Percentiles rank a stretch among this genome's conserved stretches.
Conservation (phyloP, 2,888 invertebrate species). For the Seira sanloemensis region DNA sequence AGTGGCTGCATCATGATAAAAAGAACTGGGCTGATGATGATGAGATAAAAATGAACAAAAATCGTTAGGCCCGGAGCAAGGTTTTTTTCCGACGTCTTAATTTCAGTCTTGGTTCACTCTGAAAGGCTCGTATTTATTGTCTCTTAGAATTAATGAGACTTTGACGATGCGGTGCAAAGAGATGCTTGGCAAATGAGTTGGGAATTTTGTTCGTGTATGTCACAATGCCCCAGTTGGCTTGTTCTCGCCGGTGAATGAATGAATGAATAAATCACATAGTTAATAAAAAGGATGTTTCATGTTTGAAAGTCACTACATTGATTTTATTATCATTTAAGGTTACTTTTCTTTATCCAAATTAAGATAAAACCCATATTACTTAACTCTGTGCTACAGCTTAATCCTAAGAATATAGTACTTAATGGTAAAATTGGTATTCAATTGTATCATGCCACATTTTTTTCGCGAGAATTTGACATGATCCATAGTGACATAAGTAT, state of each 20-base stretch:
- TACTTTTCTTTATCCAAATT: conserved; percentile 9
- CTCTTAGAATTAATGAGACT: too few relatives aligned
- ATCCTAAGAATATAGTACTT: background rate
- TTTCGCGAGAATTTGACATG: too few relatives aligned
- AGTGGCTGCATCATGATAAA: background rate
- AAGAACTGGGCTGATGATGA: background rate
- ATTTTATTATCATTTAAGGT: conserved; percentile 13
- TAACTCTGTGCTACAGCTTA: conserved; percentile 4
- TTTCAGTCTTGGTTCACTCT: background rate
- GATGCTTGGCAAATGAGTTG: too few relatives aligned
- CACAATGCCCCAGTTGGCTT: background rate
- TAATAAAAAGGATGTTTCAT: background rate
- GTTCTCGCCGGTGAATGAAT: background rate
- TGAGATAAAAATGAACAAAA: background rate
- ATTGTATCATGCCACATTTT: too few relatives aligned
- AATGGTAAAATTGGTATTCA: background rate
- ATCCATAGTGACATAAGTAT: too few relatives aligned
- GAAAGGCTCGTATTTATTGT: too few relatives aligned
- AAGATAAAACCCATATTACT: background rate
- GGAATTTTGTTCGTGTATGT: background rate
- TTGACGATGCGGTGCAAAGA: too few relatives aligned
- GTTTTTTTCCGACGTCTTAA: background rate
- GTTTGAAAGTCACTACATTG: conserved; percentile 14
- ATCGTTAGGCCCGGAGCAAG: background rate
- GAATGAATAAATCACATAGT: background rate